These are phyloP conservation scores for Notodonta dromedarius DNA, from an alignment of 2,888 invertebrate genomes.

Conservation along the genomic window DNA sequence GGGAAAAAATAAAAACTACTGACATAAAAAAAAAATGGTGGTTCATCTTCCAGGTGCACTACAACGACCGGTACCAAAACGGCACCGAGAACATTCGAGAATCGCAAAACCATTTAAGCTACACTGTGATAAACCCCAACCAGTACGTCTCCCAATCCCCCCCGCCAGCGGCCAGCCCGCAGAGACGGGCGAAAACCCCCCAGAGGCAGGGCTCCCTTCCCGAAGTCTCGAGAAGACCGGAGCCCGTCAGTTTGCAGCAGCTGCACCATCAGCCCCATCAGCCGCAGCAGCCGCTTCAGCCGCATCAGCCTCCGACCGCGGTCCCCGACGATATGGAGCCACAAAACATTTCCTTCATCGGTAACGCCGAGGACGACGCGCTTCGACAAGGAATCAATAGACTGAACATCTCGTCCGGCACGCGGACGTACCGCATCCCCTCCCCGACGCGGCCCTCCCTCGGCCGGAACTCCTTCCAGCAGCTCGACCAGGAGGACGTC, in stretches of 20 bases:
- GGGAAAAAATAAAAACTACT: background rate
- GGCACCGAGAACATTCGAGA: conserved; percentile 84
- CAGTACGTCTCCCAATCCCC: conserved; percentile 83
- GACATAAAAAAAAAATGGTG: background rate
- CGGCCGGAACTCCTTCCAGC: conserved; percentile 89
- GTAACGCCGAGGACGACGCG: conserved; percentile 85
- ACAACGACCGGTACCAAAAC: conserved; percentile 85
- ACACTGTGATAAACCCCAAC: conserved; percentile 83
- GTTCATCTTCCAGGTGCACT: conserved; percentile 51
- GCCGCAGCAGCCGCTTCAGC: conserved; percentile 79
- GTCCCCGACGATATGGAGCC: conserved; percentile 95
- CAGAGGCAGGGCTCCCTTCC: conserved; percentile 83
- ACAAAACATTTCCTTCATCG: conserved; percentile 96
- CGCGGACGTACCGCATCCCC: conserved; percentile 94
- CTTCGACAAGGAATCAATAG: conserved; percentile 88
- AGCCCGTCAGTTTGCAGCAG: conserved; percentile 81
- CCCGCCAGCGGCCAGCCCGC: conserved; percentile 72
- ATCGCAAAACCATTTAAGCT: conserved; percentile 81
- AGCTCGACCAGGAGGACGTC: conserved; percentile 65
- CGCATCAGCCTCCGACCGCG: conserved; percentile 80
- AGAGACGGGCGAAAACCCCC: conserved; percentile 70
- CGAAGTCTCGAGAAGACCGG: conserved; percentile 53
- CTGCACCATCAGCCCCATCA: conserved; percentile 80
- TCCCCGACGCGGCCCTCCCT: conserved; percentile 92
- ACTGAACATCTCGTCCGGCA: conserved; percentile 94